These are phyloP conservation scores for Dinocampus coccinellae DNA, from an alignment of 2,888 invertebrate species.

Conservation along the genomic window DNA sequence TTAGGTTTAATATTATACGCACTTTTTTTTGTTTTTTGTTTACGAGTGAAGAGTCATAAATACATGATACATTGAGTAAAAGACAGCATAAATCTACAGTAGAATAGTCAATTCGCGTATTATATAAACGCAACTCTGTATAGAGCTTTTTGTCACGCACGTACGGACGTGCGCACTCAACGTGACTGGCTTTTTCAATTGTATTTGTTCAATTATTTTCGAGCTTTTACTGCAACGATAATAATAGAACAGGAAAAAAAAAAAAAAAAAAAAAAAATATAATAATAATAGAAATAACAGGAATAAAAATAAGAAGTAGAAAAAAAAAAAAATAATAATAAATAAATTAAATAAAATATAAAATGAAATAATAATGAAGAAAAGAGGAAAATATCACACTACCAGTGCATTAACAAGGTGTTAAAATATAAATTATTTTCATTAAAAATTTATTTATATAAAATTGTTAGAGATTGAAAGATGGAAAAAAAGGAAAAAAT, in stretches of 20 bases:
- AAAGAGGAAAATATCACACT: background rate
- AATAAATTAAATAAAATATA: background rate
- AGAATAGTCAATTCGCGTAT: constrained; percentile 18
- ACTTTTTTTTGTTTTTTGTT: too few relatives aligned
- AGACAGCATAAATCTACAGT: constrained; percentile 24
- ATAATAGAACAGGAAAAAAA: background rate
- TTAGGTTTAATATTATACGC: too few relatives aligned
- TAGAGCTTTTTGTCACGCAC: constrained; percentile 35
- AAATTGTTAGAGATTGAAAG: too few relatives aligned
- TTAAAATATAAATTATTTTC: too few relatives aligned
- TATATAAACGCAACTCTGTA: background rate
- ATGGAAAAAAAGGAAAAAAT: too few relatives aligned
- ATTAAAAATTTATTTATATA: too few relatives aligned
- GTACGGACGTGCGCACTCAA: background rate
- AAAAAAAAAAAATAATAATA: too few relatives aligned
- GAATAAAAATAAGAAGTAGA: too few relatives aligned
- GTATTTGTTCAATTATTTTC: constrained; percentile 10
- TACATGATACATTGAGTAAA: constrained; percentile 29
- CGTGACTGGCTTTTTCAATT: constrained; percentile 5
- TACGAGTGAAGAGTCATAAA: constrained; percentile 31
- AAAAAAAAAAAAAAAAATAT: background rate
- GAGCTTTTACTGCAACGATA: background rate
- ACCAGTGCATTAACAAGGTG: too few relatives aligned
- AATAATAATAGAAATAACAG: background rate
- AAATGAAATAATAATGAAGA: background rate